Evolutionary conservation across 2,113 vertebrate species (phyloP).

Genomic region (Puma concolor): DNA sequence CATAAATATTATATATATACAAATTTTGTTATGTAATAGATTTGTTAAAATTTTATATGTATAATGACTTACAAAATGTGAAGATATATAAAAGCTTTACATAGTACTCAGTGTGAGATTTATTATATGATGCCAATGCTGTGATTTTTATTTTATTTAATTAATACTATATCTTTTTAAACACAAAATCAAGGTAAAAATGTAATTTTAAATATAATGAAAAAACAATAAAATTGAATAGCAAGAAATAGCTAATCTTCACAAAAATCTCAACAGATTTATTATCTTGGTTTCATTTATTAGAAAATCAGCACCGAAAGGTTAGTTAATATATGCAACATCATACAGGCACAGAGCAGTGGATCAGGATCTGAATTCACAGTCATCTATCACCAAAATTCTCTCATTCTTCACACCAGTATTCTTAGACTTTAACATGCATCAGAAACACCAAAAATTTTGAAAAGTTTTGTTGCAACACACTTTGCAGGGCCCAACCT

Average conservation of each 20-base stretch:
- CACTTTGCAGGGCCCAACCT: not conserved
- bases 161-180: not conserved
- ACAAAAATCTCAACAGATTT: not conserved
- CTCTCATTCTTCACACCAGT: not conserved
- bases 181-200: not conserved
- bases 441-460: not conserved
- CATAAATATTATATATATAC: not conserved
- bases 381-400: not conserved
- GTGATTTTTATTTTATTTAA: constrained; percentile 25
- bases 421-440: not conserved
- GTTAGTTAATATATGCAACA: not conserved
- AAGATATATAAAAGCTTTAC: not conserved
- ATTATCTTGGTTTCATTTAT: constrained; percentile 12
- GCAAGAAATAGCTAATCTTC: not conserved
- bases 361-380: not conserved
- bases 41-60: not conserved
- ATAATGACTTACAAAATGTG: not conserved
- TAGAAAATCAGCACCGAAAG: constrained; percentile 4
- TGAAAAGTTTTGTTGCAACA: not conserved
- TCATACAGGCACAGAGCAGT: not conserved
- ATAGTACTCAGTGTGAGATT: not conserved
- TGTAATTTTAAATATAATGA: not conserved
- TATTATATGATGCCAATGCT: not conserved
- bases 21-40: not conserved
- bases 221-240: not conserved